phyloP scores from a whole-genome alignment of 2,113 vertebrate genomes.

The Equus przewalskii region DNA sequence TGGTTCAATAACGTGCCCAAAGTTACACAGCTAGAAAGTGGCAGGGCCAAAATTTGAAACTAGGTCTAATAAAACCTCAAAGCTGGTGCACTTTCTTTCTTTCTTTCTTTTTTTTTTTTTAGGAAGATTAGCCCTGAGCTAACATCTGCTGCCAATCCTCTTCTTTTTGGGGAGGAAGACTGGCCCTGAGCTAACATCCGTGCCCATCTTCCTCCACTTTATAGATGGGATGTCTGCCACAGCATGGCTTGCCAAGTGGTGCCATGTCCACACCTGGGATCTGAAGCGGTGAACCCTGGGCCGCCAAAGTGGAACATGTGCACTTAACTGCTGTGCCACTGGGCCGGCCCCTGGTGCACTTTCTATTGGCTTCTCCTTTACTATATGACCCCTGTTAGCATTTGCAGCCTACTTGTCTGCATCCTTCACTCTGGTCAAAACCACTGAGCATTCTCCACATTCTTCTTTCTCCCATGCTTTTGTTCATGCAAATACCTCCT shows the following conservation, averaged over 20 bases:
- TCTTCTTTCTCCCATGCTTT: neutral
- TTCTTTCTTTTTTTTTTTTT: too few relatives aligned
- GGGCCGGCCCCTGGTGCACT: neutral
- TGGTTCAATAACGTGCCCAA: neutral
- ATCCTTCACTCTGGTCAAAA: neutral
- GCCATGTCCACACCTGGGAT: too few relatives aligned
- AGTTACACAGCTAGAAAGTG: neutral
- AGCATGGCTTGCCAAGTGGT: too few relatives aligned
- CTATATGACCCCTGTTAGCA: neutral
- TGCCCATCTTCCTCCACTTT: too few relatives aligned
- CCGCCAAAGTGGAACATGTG: too few relatives aligned
- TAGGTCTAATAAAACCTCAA: neutral
- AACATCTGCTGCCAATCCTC: too few relatives aligned
- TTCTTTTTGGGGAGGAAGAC: too few relatives aligned
- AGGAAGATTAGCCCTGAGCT: too few relatives aligned
- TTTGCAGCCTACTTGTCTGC: neutral
- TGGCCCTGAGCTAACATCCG: too few relatives aligned
- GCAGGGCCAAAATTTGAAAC: neutral
- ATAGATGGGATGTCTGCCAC: too few relatives aligned
- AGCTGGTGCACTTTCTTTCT: neutral
- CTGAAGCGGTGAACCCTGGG: too few relatives aligned
- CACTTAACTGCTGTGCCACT: too few relatives aligned
- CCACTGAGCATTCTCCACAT: neutral
- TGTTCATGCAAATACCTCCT: neutral
- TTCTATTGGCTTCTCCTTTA: neutral